Evolutionary conservation across 1,140 invertebrate genomes (phyloP), one percentile per base, ranked within the genome.

Genomic region (Neoseiulus cucumeris): DNA sequence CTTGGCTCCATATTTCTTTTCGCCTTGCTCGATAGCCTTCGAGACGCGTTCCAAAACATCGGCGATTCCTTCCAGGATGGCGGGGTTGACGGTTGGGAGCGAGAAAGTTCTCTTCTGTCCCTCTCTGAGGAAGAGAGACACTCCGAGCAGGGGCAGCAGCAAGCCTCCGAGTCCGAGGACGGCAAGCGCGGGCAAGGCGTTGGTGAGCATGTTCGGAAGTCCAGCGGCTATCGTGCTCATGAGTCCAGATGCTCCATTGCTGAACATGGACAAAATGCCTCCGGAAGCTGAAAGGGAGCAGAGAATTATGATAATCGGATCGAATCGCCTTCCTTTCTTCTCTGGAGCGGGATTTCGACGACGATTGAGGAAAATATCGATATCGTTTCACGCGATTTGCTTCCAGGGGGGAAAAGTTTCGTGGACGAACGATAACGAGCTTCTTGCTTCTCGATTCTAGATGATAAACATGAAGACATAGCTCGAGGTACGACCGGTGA

Each of bases 91-190:
- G 2, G 51, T 59, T 2, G 51, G 51, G 25, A 59, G 51, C 14
- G 51, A 59, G 51, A 59, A 59, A 25, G 51, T 59, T 33, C 51
- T 59, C 51, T 59, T 59, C 51, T 59, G 51, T 29, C 51, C 51
- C 9, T 59, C 51, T 25, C 51, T 25, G 22, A 59, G 51, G 51
- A 59, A 59, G n/a, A 59, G 51, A 20, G 51, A 59, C 33, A 59
- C 51, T 2, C 51, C 51, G 51, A 59, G 51, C 17, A 59, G 51
- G 22, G 51, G 51, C 14, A 59, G 51, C 17, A 59, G 22, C 17
- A 59, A 33, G 2, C 51, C 51, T 17, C 51, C 51, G 14, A 59
- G 22, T 14, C 51, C 51, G 22, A 59, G 51, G 2, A 59, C 51
- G 4, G 51, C 51, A 4, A 59, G 22, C 33, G 51, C 51, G 14